Evolutionary conservation across 2,888 invertebrate species (phyloP), one percentile per base, ranked within the genome.

Genomic region (Caradrina clavipalpis): DNA sequence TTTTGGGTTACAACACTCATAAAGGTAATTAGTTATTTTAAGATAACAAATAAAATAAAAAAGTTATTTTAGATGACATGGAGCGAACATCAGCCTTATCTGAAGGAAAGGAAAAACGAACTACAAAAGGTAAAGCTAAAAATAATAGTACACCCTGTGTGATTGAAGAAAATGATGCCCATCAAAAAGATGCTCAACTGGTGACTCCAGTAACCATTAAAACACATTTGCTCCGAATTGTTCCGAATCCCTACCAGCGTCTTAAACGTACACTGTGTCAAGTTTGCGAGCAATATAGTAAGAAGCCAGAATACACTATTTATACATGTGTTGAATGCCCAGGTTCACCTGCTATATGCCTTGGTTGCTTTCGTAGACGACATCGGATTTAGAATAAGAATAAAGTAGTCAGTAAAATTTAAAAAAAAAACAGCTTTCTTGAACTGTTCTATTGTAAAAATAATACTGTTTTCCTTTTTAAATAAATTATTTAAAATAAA

Each of bases 241-340:
- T 74, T 19, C 31, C 49, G 0, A 45, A 22, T 74, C 47, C 22
- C 26, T 42, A 5, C 26, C 65, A 65, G 26, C 19, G 10, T 2
- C 2, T 42, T 49, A 17, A 26, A 54, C 65, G 42, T 6, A 54
- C 13, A 35, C 42, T 3, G 1, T 65, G 74, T 13, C 66, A 73
- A 39, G 15, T 74, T 74, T 73, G 72, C 5, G 22, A 54, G 26
- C 22, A 31, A 42, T 53, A 21, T 54, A 11, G 7, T n/a, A 58
- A 50, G n/a, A 58, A 31, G 49, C 0, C 42, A 22, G 19, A 11
- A 13, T 22, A 17, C 0, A 66, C 75, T 13, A 73, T 58, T 31
- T 74, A 54, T 54, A 22, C 19, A 45, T 72, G 72, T 58, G 15
- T 49, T 3, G 58, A 74, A n/a, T 74, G 75, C 22, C 66, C 74